phyloP scores from a whole-genome alignment of 2,797 vertebrate species.

The Sebastiscus tertius region DNA sequence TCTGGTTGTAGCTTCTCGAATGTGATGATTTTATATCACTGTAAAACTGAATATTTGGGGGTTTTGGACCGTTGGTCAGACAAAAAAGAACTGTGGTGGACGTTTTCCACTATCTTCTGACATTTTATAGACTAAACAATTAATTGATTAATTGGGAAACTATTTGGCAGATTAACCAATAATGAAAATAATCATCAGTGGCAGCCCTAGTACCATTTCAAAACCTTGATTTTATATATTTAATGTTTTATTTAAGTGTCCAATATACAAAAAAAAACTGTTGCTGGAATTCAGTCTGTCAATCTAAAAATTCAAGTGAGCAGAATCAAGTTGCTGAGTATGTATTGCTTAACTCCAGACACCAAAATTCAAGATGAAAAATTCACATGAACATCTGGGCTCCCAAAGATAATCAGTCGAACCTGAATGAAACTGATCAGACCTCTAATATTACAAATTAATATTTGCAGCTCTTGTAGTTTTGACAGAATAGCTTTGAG shows the following conservation, averaged over 20 bases:
- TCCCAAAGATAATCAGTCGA: neutral
- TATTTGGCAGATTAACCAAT: neutral
- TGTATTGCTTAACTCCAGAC: neutral
- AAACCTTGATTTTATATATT: neutral
- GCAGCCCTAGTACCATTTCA: neutral
- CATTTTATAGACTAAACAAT: neutral
- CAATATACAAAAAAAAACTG: neutral
- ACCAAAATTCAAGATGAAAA: neutral
- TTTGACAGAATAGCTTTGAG: neutral
- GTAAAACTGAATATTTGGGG: neutral
- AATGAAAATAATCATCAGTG: neutral
- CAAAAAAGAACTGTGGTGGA: neutral
- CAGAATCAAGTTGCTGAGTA: neutral
- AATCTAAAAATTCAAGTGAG: neutral
- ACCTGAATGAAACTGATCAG: neutral
- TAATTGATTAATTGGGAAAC: neutral
- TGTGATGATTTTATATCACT: neutral
- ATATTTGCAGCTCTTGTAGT: neutral
- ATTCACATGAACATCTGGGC: neutral
- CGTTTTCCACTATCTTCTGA: neutral
- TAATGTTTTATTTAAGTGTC: neutral
- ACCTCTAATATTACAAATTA: neutral
- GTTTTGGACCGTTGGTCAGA: fast-evolving
- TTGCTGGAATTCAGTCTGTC: neutral
- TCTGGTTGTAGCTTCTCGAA: neutral